Evolutionary conservation across 2,888 invertebrate genomes (phyloP).

Genomic region (Calameuta pallipes): DNA sequence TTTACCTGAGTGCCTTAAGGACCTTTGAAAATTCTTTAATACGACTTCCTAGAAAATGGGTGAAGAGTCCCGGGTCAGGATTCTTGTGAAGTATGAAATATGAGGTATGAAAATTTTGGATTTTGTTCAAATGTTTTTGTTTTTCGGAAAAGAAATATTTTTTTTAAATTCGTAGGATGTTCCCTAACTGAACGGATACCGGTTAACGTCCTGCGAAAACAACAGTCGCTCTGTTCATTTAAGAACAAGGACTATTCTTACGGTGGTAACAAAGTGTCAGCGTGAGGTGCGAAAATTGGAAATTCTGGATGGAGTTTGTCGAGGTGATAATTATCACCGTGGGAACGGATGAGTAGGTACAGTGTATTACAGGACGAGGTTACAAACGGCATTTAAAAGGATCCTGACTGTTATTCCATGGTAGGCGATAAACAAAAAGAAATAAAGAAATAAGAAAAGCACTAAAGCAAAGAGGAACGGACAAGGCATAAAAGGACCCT

Average conservation of each 20-base stretch:
- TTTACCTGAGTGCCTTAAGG: background rate
- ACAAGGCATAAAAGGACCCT: conserved; percentile 9
- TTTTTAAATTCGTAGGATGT: no score
- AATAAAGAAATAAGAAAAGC: conserved; percentile 17
- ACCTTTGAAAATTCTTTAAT: background rate
- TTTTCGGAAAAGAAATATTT: no score
- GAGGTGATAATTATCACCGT: conserved; percentile 55
- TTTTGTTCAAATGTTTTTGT: background rate
- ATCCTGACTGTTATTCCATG: background rate
- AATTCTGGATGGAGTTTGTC: background rate
- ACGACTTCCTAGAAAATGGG: background rate
- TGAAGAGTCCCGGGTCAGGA: background rate
- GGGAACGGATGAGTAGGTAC: conserved; percentile 35
- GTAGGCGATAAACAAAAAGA: background rate
- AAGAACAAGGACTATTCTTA: background rate
- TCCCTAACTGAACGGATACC: background rate
- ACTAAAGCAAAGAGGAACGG: background rate
- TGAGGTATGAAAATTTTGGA: background rate
- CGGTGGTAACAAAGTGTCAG: background rate
- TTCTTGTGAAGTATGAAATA: background rate
- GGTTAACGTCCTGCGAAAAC: background rate
- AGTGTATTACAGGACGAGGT: background rate
- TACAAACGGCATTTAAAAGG: background rate
- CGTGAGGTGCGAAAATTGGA: background rate
- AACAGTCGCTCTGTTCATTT: background rate